Evolutionary conservation across 2,888 invertebrate genomes (phyloP).

Genomic region (Nycteola revayana): DNA sequence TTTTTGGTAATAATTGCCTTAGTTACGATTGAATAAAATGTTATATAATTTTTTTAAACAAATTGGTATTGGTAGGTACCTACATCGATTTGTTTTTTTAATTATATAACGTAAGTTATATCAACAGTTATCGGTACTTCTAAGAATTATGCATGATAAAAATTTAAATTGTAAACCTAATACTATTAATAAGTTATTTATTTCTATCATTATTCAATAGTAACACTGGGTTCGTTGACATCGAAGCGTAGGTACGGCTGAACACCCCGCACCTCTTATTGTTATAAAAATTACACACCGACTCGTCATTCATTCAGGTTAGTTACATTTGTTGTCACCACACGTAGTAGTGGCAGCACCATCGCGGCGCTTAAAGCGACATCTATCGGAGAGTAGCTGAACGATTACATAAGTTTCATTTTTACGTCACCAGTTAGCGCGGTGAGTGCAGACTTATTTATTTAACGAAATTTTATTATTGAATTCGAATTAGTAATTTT

Average conservation of each 20-base stretch:
- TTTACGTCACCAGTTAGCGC: conserved; percentile 30
- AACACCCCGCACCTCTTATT: conserved; percentile 53
- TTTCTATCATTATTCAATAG: conserved; percentile 12
- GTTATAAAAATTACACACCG: conserved; percentile 55
- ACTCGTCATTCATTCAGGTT: conserved; percentile 66
- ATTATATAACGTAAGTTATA: too few species aligned
- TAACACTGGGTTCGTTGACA: conserved; percentile 68
- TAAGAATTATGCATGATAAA: too few species aligned
- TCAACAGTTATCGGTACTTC: too few species aligned
- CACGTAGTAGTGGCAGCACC: conserved; percentile 45
- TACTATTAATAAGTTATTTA: too few species aligned
- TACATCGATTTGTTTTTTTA: too few species aligned
- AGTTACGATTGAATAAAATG: too few species aligned
- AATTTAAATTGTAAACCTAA: too few species aligned
- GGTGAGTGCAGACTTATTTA: not conserved
- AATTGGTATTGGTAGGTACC: too few species aligned
- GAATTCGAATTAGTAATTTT: too few species aligned
- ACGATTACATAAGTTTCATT: conserved; percentile 41
- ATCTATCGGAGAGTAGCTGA: conserved; percentile 69
- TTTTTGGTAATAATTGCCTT: too few species aligned
- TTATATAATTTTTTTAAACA: too few species aligned
- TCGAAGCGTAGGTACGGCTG: conserved; percentile 58
- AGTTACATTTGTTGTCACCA: conserved; percentile 41
- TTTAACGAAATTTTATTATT: too few species aligned
- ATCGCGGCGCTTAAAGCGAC: conserved; percentile 44